Evolutionary conservation across 2,888 invertebrate species (phyloP), one percentile per base, ranked within the genome.

Genomic region (Agrenia bidenticulata): DNA sequence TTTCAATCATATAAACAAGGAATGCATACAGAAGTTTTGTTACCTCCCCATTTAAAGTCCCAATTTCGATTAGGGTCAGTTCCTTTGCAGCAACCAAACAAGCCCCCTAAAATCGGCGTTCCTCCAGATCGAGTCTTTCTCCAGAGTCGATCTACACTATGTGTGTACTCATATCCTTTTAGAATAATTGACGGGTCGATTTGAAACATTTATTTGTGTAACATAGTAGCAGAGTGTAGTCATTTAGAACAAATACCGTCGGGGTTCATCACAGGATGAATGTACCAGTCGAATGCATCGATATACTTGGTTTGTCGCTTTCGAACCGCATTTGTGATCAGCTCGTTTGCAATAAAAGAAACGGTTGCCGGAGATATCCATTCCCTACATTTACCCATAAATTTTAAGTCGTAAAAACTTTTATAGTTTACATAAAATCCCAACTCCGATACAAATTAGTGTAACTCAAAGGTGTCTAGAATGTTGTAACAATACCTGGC

Each of bases 321-420:
- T 13, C 77, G 68, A 21, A 77, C 77, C 63, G 73, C 72, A 74
- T 75, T 79, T 64, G 79, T 86, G 13, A 88, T 84, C 27, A 89
- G 79, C 59, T 88, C 84, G 70, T 85, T 85, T 63, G 88, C 80
- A 76, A 88, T 86, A 85, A 87, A 89, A 26, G 88, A 86, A 45
- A 88, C 86, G 0, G 88, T 87, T 0, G 91, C 89, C 0, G 89
- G 88, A 1, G 89, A 84, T 73, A 91, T 89, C 92, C 92, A 55
- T 55, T 55, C 55, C 27, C 55, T 49, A 49, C 7, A 39, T n/a
- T n/a, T n/a, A n/a, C n/a, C n/a, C n/a, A n/a, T n/a, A n/a, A n/a
- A n/a, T n/a, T n/a, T n/a, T n/a, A n/a, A n/a, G n/a, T n/a, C n/a
- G n/a, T n/a, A n/a, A n/a, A n/a, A n/a, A n/a, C n/a, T n/a, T n/a